A percentile compares a stretch with the other conserved stretches of the same genome.
Conservation (phyloP, 2,113 vertebrate genomes). For the Triplophysa dalaica region DNA sequence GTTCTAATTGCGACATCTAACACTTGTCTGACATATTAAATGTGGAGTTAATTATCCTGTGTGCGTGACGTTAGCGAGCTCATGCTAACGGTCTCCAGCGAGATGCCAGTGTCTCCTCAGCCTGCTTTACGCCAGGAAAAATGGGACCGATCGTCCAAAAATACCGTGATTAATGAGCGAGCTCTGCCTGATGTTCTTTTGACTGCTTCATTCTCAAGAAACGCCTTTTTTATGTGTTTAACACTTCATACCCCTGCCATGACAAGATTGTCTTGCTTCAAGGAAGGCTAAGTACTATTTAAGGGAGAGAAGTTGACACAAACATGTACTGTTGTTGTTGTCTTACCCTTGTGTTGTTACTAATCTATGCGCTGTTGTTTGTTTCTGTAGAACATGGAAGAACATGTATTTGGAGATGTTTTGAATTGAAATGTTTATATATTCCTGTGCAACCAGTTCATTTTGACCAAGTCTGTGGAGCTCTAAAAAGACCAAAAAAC, state of each 20-base stretch:
- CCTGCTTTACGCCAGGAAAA: neutral
- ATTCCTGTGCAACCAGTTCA: too few relatives aligned
- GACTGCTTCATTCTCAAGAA: slow-evolving; percentile 20
- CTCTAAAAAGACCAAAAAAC: too few relatives aligned
- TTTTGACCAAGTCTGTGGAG: too few relatives aligned
- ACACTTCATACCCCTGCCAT: neutral
- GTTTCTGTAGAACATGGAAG: too few relatives aligned
- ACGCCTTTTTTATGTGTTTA: slow-evolving; percentile 5
- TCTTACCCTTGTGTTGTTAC: too few relatives aligned
- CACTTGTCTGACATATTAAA: slow-evolving; percentile 39
- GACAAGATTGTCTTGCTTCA: slow-evolving; percentile 2
- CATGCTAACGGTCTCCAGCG: slow-evolving; percentile 35
- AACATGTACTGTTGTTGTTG: too few relatives aligned
- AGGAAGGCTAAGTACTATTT: neutral
- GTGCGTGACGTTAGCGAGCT: neutral
- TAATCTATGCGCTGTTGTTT: too few relatives aligned
- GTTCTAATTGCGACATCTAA: slow-evolving; percentile 44
- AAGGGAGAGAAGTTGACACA: neutral
- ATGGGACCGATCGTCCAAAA: slow-evolving; percentile 29
- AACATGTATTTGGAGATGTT: too few relatives aligned
- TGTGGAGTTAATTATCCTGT: slow-evolving; percentile 44
- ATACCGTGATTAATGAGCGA: slow-evolving; percentile 40
- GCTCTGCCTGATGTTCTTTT: slow-evolving; percentile 3
- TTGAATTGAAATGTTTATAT: too few relatives aligned
- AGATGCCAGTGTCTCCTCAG: slow-evolving; percentile 28